phyloP scores from a whole-genome alignment of 2,113 vertebrate species.

The Eira barbara region DNA sequence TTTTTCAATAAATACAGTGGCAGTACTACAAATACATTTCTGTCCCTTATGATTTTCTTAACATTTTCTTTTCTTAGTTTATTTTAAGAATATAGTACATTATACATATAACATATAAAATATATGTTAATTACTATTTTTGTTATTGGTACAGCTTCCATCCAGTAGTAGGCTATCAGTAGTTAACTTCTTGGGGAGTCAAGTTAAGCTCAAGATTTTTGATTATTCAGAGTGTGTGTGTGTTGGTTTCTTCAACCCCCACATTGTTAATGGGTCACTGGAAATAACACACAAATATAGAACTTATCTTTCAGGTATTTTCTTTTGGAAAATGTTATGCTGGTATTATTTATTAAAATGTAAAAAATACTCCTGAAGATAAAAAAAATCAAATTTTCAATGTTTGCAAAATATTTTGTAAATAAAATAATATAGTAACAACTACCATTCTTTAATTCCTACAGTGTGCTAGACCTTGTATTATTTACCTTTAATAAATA shows the following conservation, averaged over 20 bases:
- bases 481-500: not conserved
- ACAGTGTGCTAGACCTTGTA: not conserved
- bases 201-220: not conserved
- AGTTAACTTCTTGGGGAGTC: not conserved
- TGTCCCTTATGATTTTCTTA: not conserved
- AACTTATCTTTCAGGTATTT: not conserved
- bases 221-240: not conserved
- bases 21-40: not conserved
- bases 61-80: not conserved
- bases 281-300: not conserved
- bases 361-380: not conserved
- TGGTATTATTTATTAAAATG: not conserved
- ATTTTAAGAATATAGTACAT: not conserved
- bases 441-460: not conserved
- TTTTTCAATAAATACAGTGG: not conserved
- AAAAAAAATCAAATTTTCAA: not conserved
- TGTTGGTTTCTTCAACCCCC: not conserved
- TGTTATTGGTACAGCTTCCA: not conserved
- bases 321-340: not conserved
- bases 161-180: not conserved
- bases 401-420: not conserved
- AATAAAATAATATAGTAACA: not conserved
- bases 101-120: not conserved
- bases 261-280: not conserved
- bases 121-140: not conserved